Conservation (phyloP, 1,140 invertebrate species). For the Halesus radiatus region DNA sequence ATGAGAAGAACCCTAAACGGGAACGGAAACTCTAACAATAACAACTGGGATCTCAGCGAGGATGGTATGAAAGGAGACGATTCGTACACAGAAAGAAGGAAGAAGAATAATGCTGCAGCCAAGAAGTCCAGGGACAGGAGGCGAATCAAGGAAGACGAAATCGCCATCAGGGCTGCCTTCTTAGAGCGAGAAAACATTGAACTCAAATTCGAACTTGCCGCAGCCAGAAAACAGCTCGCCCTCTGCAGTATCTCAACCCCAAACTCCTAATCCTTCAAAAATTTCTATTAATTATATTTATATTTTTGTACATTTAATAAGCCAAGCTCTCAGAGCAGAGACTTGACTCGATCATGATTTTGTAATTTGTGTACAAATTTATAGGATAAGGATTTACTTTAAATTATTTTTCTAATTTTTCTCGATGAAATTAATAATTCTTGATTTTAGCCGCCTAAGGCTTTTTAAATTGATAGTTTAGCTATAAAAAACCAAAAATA, state of each 20-base stretch:
- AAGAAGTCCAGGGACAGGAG: constrained; percentile 93
- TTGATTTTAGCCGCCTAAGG: too few species aligned
- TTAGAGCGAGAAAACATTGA: constrained; percentile 86
- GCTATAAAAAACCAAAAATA: too few species aligned
- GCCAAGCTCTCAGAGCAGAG: too few species aligned
- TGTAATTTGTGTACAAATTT: too few species aligned
- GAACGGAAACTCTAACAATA: constrained; percentile 59
- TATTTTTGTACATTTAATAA: too few species aligned
- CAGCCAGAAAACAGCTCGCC: constrained; percentile 64
- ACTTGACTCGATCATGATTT: too few species aligned
- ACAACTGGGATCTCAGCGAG: constrained; percentile 49
- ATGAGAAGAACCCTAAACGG: constrained; percentile 70
- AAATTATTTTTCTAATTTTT: too few species aligned
- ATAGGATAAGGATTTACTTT: too few species aligned
- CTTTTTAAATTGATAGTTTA: too few species aligned
- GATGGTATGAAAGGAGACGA: constrained; percentile 72
- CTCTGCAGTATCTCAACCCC: neutral
- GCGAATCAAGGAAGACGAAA: constrained; percentile 91
- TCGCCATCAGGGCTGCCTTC: constrained; percentile 88
- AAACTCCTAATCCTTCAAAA: neutral
- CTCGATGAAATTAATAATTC: too few species aligned
- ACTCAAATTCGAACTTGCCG: constrained; percentile 75
- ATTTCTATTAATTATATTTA: too few species aligned
- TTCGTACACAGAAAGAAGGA: constrained; percentile 88
- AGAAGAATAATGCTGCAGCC: constrained; percentile 96